phyloP scores from a whole-genome alignment of 1,140 invertebrate species.

The Formica exsecta region DNA sequence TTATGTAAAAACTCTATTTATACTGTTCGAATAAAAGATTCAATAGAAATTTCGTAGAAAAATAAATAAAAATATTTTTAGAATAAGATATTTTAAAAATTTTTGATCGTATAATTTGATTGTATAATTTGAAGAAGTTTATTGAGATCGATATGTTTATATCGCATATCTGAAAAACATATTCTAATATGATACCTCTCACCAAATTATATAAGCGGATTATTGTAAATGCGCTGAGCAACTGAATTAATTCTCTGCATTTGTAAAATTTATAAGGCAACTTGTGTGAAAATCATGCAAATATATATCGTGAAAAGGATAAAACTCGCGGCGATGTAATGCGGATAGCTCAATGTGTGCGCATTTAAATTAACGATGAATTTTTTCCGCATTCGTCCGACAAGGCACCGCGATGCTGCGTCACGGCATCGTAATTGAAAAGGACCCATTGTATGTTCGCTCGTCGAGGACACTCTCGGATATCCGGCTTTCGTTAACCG shows the following conservation, averaged over 20 bases:
- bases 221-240: background rate
- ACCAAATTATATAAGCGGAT: background rate
- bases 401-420: constrained; percentile 2
- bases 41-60: background rate
- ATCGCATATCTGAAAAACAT: background rate
- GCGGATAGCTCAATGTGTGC: constrained; percentile 15
- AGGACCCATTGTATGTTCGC: constrained; percentile 5
- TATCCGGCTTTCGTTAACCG: constrained; percentile 53
- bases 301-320: constrained; percentile 8
- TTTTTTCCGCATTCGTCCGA: constrained; percentile 32
- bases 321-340: constrained; percentile 6
- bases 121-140: background rate
- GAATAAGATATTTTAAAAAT: background rate
- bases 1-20: background rate
- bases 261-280: constrained; percentile 19
- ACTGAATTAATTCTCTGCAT: constrained; percentile 6
- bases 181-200: background rate
- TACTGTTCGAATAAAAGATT: background rate
- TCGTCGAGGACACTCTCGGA: constrained; percentile 21
- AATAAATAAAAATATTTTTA: background rate
- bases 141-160: background rate
- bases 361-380: constrained; percentile 46
- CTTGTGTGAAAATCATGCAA: background rate
- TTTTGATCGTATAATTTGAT: background rate
- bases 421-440: constrained; percentile 50